These are phyloP conservation scores for Lithosia quadra DNA, from an alignment of 2,888 invertebrate genomes.

Conservation along the genomic window DNA sequence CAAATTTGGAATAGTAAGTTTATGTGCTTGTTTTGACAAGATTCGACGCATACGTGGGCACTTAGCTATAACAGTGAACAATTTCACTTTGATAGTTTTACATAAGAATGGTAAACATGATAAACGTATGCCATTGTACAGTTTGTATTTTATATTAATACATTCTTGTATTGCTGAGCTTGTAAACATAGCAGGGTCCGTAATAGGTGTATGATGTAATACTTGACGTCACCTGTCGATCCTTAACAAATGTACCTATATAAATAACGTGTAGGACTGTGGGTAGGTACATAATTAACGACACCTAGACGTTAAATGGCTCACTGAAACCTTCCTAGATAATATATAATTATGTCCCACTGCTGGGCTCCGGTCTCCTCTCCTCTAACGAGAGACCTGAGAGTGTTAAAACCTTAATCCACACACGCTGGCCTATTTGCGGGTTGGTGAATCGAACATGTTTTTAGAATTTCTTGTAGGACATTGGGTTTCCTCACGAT, in stretches of 20 bases:
- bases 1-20: not conserved
- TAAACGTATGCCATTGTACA: not conserved
- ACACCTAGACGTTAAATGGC: slow-evolving; percentile 5
- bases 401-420: too few species aligned
- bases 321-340: not conserved
- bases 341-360: too few species aligned
- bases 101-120: not conserved
- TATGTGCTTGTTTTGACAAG: not conserved
- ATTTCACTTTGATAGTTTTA: not conserved
- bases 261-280: too few species aligned
- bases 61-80: not conserved
- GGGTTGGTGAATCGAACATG: too few species aligned
- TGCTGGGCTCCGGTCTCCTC: too few species aligned
- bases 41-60: too few species aligned
- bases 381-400: too few species aligned
- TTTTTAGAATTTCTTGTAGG: too few species aligned
- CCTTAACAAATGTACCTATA: slow-evolving; percentile 23
- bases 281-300: too few species aligned
- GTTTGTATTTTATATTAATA: not conserved
- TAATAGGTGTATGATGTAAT: slow-evolving; percentile 34
- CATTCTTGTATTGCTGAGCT: not conserved
- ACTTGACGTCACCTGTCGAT: slow-evolving; percentile 34
- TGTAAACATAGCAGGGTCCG: slow-evolving; percentile 20
- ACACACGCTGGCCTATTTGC: too few species aligned
- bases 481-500: too few species aligned